Percentiles rank a stretch among this genome's conserved stretches.
Evolutionary conservation across 2,113 vertebrate genomes (phyloP).

Genomic region (Chlamydotis undulata): DNA sequence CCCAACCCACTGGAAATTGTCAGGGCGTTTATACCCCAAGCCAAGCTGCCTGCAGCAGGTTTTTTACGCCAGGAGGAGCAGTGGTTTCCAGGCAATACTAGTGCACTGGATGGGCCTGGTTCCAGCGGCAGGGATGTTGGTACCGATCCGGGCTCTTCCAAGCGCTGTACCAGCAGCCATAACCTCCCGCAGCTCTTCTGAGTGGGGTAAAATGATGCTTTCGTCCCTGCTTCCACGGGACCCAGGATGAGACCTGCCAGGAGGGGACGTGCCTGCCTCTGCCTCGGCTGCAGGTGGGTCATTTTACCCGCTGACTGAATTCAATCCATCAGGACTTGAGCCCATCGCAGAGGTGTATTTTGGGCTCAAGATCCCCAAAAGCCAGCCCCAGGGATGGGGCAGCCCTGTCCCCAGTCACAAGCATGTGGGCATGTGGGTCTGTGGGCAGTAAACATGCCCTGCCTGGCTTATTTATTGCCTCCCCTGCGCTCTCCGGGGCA

Average conservation of each 20-base stretch:
- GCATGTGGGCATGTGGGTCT: rapidly evolving
- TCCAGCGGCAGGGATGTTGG: neutral
- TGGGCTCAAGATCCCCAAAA: neutral
- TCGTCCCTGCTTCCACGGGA: rapidly evolving
- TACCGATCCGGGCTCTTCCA: neutral
- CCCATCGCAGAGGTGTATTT: neutral
- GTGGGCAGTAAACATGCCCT: neutral
- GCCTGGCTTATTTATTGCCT: rapidly evolving
- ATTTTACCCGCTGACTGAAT: rapidly evolving
- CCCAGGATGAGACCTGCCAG: neutral
- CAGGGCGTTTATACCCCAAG: neutral
- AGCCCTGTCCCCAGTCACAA: neutral
- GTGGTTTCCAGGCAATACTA: neutral
- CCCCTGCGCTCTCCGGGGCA: neutral
- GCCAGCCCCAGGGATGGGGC: neutral
- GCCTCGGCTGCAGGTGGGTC: neutral
- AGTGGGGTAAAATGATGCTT: neutral
- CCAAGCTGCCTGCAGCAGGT: neutral
- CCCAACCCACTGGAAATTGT: neutral
- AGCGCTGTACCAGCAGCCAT: neutral
- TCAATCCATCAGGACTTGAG: neutral
- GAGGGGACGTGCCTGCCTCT: rapidly evolving
- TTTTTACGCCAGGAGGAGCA: neutral
- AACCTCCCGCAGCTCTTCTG: neutral
- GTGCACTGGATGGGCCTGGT: neutral